A percentile compares a stretch with the other conserved stretches of the same genome.
Evolutionary conservation across 2,888 invertebrate genomes (phyloP).

Genomic region (Frankliniella fusca): DNA sequence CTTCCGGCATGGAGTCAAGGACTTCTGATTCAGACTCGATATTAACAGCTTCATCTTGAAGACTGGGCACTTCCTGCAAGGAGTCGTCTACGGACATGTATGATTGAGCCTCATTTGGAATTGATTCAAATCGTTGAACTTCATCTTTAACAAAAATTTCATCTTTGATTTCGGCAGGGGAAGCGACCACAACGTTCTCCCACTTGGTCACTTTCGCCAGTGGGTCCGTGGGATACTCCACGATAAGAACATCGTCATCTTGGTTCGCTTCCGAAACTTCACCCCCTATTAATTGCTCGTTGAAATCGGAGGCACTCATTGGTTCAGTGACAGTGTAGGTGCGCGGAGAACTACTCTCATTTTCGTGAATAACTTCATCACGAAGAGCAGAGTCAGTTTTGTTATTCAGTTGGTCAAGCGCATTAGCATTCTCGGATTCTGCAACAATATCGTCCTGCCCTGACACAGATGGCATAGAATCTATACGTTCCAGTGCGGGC

Average conservation of each 20-base stretch:
- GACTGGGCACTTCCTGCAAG: neutral
- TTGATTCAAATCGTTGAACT: neutral
- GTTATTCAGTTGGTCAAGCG: neutral
- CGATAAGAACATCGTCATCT: neutral
- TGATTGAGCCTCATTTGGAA: neutral
- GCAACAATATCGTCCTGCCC: neutral
- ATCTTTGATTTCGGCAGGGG: neutral
- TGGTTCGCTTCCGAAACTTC: neutral
- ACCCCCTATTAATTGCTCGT: neutral
- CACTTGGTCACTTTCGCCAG: neutral
- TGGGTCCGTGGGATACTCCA: neutral
- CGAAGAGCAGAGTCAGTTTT: neutral
- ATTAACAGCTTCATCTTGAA: neutral
- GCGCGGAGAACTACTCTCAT: neutral
- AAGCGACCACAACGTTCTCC: conserved; percentile 3
- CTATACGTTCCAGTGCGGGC: neutral
- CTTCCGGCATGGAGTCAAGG: neutral
- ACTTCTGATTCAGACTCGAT: neutral
- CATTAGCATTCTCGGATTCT: too few relatives aligned
- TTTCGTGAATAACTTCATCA: neutral
- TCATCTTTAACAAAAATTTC: neutral
- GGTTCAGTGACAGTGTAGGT: neutral
- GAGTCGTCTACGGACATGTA: neutral
- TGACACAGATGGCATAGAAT: neutral
- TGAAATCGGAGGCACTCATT: neutral